Percentiles rank a stretch among this genome's conserved stretches.
phyloP scores from a whole-genome alignment of 23 tunicate genomes.

The Styela clava region DNA sequence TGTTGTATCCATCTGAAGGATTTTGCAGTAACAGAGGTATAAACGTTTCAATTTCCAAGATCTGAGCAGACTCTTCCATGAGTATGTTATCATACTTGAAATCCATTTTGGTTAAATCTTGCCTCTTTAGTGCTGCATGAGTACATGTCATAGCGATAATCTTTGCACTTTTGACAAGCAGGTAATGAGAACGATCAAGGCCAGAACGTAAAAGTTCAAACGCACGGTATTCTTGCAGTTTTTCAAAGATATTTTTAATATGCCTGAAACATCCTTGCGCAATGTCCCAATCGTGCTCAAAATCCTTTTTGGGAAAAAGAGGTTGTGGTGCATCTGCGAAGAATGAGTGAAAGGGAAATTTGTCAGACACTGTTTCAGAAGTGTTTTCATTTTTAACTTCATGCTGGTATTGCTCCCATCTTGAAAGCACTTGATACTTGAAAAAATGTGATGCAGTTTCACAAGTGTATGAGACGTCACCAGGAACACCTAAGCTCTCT shows the following conservation, averaged over 20 bases:
- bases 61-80: slow-evolving; percentile 99
- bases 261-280: slow-evolving; percentile 97
- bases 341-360: slow-evolving; percentile 80
- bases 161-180: slow-evolving; percentile 97
- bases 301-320: slow-evolving; percentile 56
- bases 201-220: slow-evolving; percentile 98
- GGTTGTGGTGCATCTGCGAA: slow-evolving; percentile 74
- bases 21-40: slow-evolving; percentile 94
- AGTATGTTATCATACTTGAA: slow-evolving; percentile 96
- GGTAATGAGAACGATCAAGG: slow-evolving; percentile 92
- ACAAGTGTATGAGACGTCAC: slow-evolving; percentile 98
- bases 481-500: slow-evolving; percentile 83
- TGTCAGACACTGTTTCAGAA: slow-evolving; percentile 33
- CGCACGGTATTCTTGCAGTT: slow-evolving; percentile 96
- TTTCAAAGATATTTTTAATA: slow-evolving; percentile 88
- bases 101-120: slow-evolving; percentile 84
- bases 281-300: slow-evolving; percentile 87
- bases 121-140: slow-evolving; percentile 97
- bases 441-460: slow-evolving; percentile 98
- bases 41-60: slow-evolving; percentile 98
- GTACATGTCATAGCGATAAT: slow-evolving; percentile 99
- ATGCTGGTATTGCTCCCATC: slow-evolving; percentile 94
- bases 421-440: slow-evolving; percentile 88
- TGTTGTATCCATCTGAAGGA: slow-evolving; percentile 97
- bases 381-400: slow-evolving; percentile 55